phyloP scores from a whole-genome alignment of 2,113 vertebrate genomes.

The Podocnemis expansa region DNA sequence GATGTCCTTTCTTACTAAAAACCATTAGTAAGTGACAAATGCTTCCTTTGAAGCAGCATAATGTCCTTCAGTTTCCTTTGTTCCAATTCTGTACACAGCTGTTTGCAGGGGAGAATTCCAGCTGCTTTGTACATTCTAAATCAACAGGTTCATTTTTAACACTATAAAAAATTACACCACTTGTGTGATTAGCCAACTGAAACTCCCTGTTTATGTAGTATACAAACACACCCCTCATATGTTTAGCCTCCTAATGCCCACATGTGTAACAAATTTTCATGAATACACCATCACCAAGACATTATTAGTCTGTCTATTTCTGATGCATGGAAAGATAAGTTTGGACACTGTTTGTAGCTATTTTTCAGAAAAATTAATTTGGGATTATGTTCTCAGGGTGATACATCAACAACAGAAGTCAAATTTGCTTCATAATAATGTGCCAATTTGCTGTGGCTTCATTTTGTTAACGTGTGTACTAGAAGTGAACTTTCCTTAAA shows the following conservation, averaged over 20 bases:
- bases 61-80: slow-evolving; percentile 63
- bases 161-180: neutral
- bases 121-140: slow-evolving; percentile 46
- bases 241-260: slow-evolving; percentile 33
- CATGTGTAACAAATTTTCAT: neutral
- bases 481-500: slow-evolving; percentile 74
- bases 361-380: slow-evolving; percentile 65
- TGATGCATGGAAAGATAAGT: slow-evolving; percentile 50
- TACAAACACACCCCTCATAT: neutral
- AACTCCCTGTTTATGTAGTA: neutral
- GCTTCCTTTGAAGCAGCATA: slow-evolving; percentile 51
- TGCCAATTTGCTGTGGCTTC: slow-evolving; percentile 68
- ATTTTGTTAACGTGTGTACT: slow-evolving; percentile 45
- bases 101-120: slow-evolving; percentile 41
- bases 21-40: slow-evolving; percentile 53
- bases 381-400: slow-evolving; percentile 49
- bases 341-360: slow-evolving; percentile 37
- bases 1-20: slow-evolving; percentile 52
- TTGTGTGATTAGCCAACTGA: neutral
- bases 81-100: slow-evolving; percentile 49
- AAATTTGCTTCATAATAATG: slow-evolving; percentile 60
- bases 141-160: slow-evolving; percentile 57
- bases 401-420: slow-evolving; percentile 56
- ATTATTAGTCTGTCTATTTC: slow-evolving; percentile 52
- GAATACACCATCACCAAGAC: slow-evolving; percentile 20